Evolutionary conservation across 2,797 vertebrate genomes (phyloP).

Genomic region (Nyctibius grandis): DNA sequence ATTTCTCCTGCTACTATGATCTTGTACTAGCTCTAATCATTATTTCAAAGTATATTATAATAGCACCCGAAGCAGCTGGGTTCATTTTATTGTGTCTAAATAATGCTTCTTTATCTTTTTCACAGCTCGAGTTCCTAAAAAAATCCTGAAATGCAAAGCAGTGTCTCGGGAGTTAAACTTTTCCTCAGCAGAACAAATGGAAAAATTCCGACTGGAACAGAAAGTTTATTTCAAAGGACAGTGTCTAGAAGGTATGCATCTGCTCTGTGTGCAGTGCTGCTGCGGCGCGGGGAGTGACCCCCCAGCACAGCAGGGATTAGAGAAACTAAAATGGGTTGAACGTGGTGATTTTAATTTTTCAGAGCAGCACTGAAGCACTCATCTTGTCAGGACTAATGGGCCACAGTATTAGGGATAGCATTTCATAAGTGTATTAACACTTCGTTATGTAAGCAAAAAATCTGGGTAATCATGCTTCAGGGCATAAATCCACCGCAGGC

Average conservation of each 20-base stretch:
- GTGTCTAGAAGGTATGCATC: slow-evolving; percentile 92
- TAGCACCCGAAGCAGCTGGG: not conserved
- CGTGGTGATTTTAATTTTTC: slow-evolving; percentile 23
- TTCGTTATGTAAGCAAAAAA: slow-evolving; percentile 56
- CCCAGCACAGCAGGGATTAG: not conserved
- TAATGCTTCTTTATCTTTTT: slow-evolving; percentile 30
- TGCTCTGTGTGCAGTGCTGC: not conserved
- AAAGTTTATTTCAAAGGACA: slow-evolving; percentile 99
- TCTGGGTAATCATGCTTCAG: slow-evolving; percentile 46
- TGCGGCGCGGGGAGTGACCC: not conserved
- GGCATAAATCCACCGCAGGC: slow-evolving; percentile 40
- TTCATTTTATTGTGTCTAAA: not conserved
- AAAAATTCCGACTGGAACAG: slow-evolving; percentile 98
- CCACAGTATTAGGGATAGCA: slow-evolving; percentile 42
- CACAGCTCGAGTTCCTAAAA: slow-evolving; percentile 96
- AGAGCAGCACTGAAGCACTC: slow-evolving; percentile 26
- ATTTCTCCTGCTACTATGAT: not conserved
- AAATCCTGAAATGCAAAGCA: slow-evolving; percentile 98
- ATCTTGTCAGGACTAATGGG: slow-evolving; percentile 31
- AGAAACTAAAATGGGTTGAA: not conserved
- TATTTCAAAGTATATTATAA: not conserved
- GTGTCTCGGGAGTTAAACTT: slow-evolving; percentile 98
- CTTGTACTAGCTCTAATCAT: not conserved
- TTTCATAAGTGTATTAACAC: slow-evolving; percentile 66
- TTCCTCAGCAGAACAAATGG: slow-evolving; percentile 95